Base-by-base conservation (phyloP, 2,888 invertebrate genomes). In the Morpho achilles region DNA sequence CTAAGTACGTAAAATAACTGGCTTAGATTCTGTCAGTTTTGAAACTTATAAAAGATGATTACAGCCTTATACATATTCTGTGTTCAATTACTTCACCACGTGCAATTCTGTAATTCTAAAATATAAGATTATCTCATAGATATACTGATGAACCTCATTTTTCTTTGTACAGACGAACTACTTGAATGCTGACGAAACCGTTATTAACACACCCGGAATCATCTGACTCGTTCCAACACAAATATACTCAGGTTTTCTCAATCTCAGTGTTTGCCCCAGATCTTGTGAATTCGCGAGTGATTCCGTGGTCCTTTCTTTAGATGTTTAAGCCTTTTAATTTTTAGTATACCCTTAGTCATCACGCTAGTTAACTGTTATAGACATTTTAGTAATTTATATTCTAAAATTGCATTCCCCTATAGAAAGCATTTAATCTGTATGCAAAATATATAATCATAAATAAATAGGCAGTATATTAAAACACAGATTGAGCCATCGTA, bases 141-240 rank as follows among this genome's bases (percentile, higher is more conserved):
- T 61, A 53, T 62, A 51, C 59, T 64, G 63, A 65, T 65, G 73
- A 69, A 68, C 68, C 65, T 67, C 62, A 70, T 74, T 79, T 81
- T 72, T 84, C 82, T 82, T 69, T 80, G 74, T 79, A 77, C 89
- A 90, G 89, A 87, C 81, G 84, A 85, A 69, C 79, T 87, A 77
- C 80, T 76, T 76, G 81, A 85, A 79, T 82, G 87, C 85, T 87
- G 89, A 87, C 79, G 73, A 77, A 78, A 71, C 69, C 72, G 69
- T 71, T 74, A 74, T 72, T 84, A 76, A 75, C 74, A 70, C 74
- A 71, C 70, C 76, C 74, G 82, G 84, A 74, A 71, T 71, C 77
- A 70, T 69, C 75, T 69, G 69, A 78, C 76, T 70, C 71, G 69
- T 74, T 66, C 62, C 73, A 69, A 72, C 73, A 70, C 66, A 72